Evolutionary conservation across 2,797 vertebrate genomes (phyloP), one percentile per base, ranked within the genome.

Genomic region (Euthynnus affinis): DNA sequence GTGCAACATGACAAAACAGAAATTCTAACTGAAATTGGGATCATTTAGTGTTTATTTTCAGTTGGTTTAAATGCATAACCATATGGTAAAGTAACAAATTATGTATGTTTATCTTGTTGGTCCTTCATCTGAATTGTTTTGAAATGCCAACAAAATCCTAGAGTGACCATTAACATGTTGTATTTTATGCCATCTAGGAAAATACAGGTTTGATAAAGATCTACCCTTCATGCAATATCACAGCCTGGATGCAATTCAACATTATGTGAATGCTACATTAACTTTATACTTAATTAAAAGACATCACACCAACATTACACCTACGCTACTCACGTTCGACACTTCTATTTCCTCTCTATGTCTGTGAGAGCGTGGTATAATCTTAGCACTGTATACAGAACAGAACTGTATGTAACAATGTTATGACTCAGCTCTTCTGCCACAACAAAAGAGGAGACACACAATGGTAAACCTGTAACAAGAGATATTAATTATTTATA

Each of bases 211-310:
- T 29, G 20, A 37, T 67, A 15, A 37, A 49, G 34, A 49, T 1
- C 0, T 29, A 20, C n/a, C 12, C 13, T 65, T 20, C 8, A 2
- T 32, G 51, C 5, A 18, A 3, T 61, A 72, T 61, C 14, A 27
- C 59, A 48, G 56, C 23, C 55, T 12, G 67, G 46, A 48, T 20
- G 14, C 20, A 55, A 37, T 55, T 65, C 0, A 49, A 65, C 48
- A 69, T 29, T 46, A 22, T 62, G 44, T 51, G 9, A 42, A 58
- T 5, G 13, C 60, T 55, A 59, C 75, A 72, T 75, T 59, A 68
- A 72, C 83, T 85, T 79, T 52, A 67, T 22, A 34, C 10, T 49
- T 71, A 40, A 75, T 66, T 67, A 55, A 71, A 71, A 69, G 23
- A 32, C 59, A 44, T 34, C 22, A n/a, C 73, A 37, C 63, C 58